Conservation (phyloP, 2,888 invertebrate species). For the Cephonodes hylas region DNA sequence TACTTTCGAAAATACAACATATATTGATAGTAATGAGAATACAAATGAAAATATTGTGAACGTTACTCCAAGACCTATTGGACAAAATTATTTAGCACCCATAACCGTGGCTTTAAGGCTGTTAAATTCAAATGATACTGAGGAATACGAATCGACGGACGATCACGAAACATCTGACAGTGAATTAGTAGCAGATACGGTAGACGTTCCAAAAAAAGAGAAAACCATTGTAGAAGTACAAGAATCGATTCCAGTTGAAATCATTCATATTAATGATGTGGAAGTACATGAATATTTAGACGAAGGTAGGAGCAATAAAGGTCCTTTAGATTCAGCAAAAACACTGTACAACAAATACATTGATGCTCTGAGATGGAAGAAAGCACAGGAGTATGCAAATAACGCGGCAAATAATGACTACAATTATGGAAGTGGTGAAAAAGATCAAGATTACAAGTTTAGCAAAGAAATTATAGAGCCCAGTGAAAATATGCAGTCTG, state of each 20-base stretch:
- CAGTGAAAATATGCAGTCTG: slow-evolving; percentile 57
- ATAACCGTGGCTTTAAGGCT: slow-evolving; percentile 82
- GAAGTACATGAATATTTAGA: slow-evolving; percentile 71
- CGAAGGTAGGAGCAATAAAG: slow-evolving; percentile 59
- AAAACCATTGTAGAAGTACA: slow-evolving; percentile 84
- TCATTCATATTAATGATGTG: slow-evolving; percentile 72
- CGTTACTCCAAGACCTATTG: slow-evolving; percentile 80
- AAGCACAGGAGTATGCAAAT: slow-evolving; percentile 56
- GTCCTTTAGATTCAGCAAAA: slow-evolving; percentile 48
- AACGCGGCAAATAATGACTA: slow-evolving; percentile 59
- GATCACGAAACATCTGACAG: slow-evolving; percentile 67
- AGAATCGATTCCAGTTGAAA: slow-evolving; percentile 82
- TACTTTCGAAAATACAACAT: slow-evolving; percentile 40
- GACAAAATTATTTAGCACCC: slow-evolving; percentile 80
- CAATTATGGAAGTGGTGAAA: slow-evolving; percentile 43
- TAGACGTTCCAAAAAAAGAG: slow-evolving; percentile 60
- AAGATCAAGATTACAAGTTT: slow-evolving; percentile 34
- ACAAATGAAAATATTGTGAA: slow-evolving; percentile 49
- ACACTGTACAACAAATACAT: slow-evolving; percentile 60
- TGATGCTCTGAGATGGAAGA: slow-evolving; percentile 59
- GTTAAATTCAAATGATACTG: slow-evolving; percentile 68
- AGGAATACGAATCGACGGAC: slow-evolving; percentile 58
- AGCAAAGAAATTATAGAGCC: slow-evolving; percentile 52
- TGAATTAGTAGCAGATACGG: slow-evolving; percentile 60
- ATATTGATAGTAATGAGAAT: slow-evolving; percentile 30